phyloP scores from a whole-genome alignment of 2,113 vertebrate species.

The Chitala chitala region DNA sequence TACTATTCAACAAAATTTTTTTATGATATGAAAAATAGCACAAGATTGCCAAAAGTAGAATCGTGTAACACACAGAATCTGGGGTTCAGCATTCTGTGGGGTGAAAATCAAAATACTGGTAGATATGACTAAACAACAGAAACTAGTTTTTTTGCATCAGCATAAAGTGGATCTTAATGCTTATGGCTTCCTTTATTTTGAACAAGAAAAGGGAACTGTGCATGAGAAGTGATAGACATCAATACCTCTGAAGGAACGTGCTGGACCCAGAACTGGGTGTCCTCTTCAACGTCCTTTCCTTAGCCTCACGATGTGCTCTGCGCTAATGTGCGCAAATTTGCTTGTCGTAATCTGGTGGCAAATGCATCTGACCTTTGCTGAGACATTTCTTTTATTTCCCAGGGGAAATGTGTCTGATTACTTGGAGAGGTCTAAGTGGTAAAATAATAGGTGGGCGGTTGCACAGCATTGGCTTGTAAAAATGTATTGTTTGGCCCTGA shows the following conservation, averaged over 20 bases:
- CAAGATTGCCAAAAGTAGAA: no score
- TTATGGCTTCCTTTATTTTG: no score
- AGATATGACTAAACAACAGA: not conserved
- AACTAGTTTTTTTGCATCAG: not conserved
- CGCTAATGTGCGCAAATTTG: not conserved
- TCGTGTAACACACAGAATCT: not conserved
- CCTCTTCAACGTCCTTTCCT: not conserved
- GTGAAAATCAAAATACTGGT: not conserved
- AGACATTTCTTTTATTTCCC: not conserved
- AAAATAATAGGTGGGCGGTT: not conserved
- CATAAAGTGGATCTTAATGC: no score
- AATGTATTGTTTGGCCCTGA: not conserved
- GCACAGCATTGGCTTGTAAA: not conserved
- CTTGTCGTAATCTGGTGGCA: not conserved
- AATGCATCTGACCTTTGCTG: not conserved
- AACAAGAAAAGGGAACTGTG: not conserved
- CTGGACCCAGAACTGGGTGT: no score
- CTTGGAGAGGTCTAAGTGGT: not conserved
- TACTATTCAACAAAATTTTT: no score
- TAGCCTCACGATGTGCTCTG: not conserved
- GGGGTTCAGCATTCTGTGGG: not conserved
- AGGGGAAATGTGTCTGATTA: not conserved
- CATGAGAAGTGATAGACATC: no score
- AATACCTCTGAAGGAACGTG: not conserved
- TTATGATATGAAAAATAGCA: no score